These are phyloP conservation scores for Calvadosia cruxmelitensis DNA, from an alignment of 30 jellyfish, hydroid and myxozoan species.

Conservation along the genomic window DNA sequence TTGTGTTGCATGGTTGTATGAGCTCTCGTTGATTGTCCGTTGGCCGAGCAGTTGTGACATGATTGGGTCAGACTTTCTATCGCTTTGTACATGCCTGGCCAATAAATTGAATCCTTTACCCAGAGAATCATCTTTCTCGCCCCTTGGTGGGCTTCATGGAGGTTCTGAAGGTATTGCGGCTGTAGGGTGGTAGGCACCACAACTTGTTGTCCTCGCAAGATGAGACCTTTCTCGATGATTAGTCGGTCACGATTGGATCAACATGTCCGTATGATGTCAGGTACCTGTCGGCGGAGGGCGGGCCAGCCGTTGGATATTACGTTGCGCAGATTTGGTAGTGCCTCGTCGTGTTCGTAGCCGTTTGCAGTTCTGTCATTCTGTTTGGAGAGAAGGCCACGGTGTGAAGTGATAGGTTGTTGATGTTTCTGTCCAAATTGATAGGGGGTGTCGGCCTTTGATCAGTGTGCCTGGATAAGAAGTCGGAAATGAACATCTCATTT, in stretches of 20 bases:
- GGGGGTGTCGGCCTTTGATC: conserved; percentile 1
- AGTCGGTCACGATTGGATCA: not conserved
- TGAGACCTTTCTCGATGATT: conserved; percentile 1
- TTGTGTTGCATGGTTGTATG: not conserved
- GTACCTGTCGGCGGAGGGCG: conserved; percentile 4
- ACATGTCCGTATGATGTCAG: not conserved
- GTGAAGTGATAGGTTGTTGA: conserved; percentile 1
- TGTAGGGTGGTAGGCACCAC: conserved; percentile 1
- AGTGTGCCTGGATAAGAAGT: not conserved
- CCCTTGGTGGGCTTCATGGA: conserved; percentile 1
- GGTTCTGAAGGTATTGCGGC: conserved; percentile 3
- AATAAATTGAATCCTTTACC: not conserved
- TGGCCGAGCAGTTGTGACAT: not conserved
- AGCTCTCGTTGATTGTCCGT: not conserved
- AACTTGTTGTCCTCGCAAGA: not conserved
- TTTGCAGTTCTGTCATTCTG: conserved; percentile 15
- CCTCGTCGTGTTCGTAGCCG: not conserved
- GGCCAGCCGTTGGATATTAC: conserved; percentile 1
- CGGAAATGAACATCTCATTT: not conserved
- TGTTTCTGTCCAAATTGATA: not conserved
- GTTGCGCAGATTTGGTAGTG: conserved; percentile 1
- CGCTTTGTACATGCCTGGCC: conserved; percentile 1
- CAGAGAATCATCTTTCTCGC: not conserved
- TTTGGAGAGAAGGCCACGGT: conserved; percentile 46
- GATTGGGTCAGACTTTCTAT: conserved; percentile 1